Percentiles rank a stretch among this genome's conserved stretches.
phyloP scores from a whole-genome alignment of 2,113 vertebrate species.

The Ceyx margarethae region DNA sequence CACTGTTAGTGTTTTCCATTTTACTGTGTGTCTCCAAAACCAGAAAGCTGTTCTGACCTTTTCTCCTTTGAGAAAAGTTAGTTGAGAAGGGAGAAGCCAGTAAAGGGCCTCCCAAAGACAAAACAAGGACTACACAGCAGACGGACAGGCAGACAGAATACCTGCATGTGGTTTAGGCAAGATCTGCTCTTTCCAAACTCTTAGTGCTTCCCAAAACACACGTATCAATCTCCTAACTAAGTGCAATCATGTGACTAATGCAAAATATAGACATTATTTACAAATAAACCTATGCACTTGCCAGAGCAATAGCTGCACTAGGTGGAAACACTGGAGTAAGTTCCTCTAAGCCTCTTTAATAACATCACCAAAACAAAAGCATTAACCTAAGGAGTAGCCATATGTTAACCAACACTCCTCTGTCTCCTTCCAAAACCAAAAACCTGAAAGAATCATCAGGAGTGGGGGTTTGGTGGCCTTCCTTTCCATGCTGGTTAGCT shows the following conservation, averaged over 20 bases:
- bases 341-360: background rate
- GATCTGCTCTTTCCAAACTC: background rate
- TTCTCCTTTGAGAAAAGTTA: background rate
- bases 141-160: background rate
- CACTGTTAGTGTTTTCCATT: background rate
- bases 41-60: background rate
- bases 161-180: background rate
- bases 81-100: background rate
- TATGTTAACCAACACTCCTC: background rate
- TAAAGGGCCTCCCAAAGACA: background rate
- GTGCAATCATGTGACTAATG: background rate
- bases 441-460: background rate
- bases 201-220: background rate
- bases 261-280: background rate
- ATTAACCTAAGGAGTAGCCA: background rate
- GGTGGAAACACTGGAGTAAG: background rate
- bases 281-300: background rate
- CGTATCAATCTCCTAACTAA: background rate
- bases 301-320: background rate
- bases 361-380: conserved; percentile 23
- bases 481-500: background rate
- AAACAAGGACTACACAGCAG: background rate
- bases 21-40: background rate
- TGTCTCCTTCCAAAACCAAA: background rate
- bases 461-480: background rate